These are phyloP conservation scores for Tamandua tetradactyla DNA, from an alignment of 2,797 vertebrate species.

Conservation along the genomic window DNA sequence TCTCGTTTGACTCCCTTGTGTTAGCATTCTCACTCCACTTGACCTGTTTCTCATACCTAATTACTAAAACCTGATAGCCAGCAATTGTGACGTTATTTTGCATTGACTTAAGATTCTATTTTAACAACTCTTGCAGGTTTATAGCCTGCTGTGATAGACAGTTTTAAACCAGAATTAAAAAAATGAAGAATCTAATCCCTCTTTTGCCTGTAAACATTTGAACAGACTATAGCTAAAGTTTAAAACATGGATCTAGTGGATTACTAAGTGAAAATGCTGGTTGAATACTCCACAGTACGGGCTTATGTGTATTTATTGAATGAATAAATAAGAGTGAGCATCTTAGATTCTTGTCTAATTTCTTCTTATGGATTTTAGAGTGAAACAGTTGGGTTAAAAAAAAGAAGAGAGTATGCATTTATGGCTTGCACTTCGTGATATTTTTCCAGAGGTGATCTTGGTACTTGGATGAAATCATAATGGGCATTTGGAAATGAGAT, in stretches of 20 bases:
- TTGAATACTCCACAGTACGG: neutral
- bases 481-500: conserved; percentile 62
- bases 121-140: neutral
- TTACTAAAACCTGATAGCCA: neutral
- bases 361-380: conserved; percentile 20
- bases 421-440: conserved; percentile 10
- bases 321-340: neutral
- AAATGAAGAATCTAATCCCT: neutral
- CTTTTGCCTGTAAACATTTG: conserved; percentile 31
- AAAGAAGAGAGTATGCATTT: neutral
- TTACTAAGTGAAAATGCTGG: neutral
- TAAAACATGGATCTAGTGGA: neutral
- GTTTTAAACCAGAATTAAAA: neutral
- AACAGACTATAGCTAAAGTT: conserved; percentile 14
- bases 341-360: neutral
- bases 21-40: neutral
- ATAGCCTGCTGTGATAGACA: neutral
- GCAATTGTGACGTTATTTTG: conserved; percentile 24
- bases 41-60: conserved; percentile 35
- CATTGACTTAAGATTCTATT: neutral
- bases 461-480: conserved; percentile 65
- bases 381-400: conserved; percentile 39
- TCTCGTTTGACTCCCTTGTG: neutral
- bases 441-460: conserved; percentile 49
- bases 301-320: neutral